Base-by-base conservation (phyloP, 2,113 vertebrate species). In the Oryzias javanicus region DNA sequence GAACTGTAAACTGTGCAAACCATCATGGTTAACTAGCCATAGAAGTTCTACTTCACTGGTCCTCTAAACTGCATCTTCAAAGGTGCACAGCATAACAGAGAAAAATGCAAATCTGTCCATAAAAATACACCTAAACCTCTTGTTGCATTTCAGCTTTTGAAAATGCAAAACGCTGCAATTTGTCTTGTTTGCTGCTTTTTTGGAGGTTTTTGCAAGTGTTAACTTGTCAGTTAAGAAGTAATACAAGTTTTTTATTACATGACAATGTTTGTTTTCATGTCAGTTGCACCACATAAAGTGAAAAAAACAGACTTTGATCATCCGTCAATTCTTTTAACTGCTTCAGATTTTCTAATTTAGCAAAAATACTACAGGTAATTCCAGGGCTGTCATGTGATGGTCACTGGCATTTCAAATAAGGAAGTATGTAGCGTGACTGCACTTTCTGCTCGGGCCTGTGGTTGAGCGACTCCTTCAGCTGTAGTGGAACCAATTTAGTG, bases 401-500 rank as follows among this genome's bases (percentile, higher is more conserved):
- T 81, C 64, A 53, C 62, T 75, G 77, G 56, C 55, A 59, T 83
- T 86, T 79, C 20, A 76, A 67, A 89, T 64, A 42, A 48, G 83
- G 87, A 89, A 86, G 81, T 86, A 71, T 74, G 65, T 60, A 80
- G 69, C 79, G 64, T 69, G 74, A 64, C 72, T 65, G 83, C 79
- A 83, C 72, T 86, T 87, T 86, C 85, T 81, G 74, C 64, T 63
- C 8, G 56, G 41, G 45, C 64, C 16, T 83, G 83, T 78, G 86
- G 82, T 83, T 14, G 19, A 27, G 51, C 71, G 51, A 49, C 46
- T 74, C 49, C 62, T 76, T 83, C 86, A 91, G 85, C 86, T 89
- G 88, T 57, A 67, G 48, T 61, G 46, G 42, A 64, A 74, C 80
- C 67, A 60, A 83, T 90, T 89, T 89, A 88, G 85, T 79, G 57